Evolutionary conservation across 2,888 invertebrate genomes (phyloP).

Genomic region (Drosophila putrida): DNA sequence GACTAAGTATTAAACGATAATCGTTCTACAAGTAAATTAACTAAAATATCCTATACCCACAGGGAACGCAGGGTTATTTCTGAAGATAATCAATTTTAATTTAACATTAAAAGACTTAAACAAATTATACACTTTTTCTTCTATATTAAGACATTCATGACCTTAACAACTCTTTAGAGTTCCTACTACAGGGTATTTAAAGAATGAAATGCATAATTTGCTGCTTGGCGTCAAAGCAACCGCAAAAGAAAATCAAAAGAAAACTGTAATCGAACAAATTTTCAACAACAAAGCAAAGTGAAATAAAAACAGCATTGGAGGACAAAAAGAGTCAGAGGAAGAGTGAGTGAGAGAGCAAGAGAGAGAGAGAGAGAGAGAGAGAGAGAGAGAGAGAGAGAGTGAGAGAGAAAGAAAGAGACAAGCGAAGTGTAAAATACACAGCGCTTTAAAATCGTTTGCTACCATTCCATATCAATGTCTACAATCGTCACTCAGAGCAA

Average conservation of each 20-base stretch:
- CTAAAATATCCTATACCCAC: too few species aligned
- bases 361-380: neutral
- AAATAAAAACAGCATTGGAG: neutral
- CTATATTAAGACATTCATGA: neutral
- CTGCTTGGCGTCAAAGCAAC: slow-evolving; percentile 29
- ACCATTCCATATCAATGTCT: slow-evolving; percentile 6
- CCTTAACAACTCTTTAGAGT: neutral
- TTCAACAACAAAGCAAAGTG: slow-evolving; percentile 35
- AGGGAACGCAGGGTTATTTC: too few species aligned
- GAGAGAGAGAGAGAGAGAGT: neutral
- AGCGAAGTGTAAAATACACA: neutral
- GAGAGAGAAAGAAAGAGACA: neutral
- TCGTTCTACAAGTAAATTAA: too few species aligned
- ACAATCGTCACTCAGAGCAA: neutral
- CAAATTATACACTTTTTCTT: neutral
- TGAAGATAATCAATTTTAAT: too few species aligned
- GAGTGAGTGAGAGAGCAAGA: neutral
- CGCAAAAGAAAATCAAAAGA: slow-evolving; percentile 38
- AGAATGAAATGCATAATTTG: slow-evolving; percentile 32
- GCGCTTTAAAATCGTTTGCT: slow-evolving; percentile 21
- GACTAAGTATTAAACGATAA: too few species aligned
- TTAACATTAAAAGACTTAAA: neutral
- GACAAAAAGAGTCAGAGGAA: neutral
- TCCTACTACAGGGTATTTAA: slow-evolving; percentile 24
- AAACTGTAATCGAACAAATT: slow-evolving; percentile 44